Conservation (phyloP, 2,888 invertebrate species). For the Cephus rjabovi region DNA sequence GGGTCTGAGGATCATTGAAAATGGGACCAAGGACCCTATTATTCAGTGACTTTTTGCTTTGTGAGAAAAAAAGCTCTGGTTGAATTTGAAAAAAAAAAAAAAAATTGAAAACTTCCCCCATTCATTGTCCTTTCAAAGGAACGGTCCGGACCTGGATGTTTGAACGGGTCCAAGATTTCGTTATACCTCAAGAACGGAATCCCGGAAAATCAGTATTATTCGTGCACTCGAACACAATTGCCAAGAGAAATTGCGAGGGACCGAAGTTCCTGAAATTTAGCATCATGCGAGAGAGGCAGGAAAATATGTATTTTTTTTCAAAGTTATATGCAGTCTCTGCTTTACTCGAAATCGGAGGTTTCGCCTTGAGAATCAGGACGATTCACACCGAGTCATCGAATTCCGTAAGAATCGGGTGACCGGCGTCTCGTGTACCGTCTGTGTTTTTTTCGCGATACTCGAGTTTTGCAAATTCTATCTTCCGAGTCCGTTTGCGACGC, state of each 20-base stretch:
- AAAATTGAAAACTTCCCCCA: background rate
- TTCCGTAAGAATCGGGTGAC: conserved; percentile 32
- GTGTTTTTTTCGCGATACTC: conserved; percentile 11
- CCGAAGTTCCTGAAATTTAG: background rate
- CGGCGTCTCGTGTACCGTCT: background rate
- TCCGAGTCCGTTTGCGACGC: conserved; percentile 12
- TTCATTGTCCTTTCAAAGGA: background rate
- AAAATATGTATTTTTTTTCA: background rate
- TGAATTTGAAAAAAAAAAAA: background rate
- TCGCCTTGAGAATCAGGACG: background rate
- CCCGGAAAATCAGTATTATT: background rate
- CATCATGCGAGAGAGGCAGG: background rate
- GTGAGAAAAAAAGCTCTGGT: background rate
- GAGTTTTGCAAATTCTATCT: conserved; percentile 25
- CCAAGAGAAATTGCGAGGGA: background rate
- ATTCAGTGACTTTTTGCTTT: background rate
- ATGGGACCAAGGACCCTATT: background rate
- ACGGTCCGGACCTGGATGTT: background rate
- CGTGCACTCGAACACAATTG: background rate
- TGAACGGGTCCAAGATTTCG: background rate
- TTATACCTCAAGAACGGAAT: background rate
- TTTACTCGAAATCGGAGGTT: background rate
- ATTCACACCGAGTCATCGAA: conserved; percentile 32
- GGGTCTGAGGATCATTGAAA: background rate
- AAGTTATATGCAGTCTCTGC: background rate